Evolutionary conservation across 1,140 invertebrate genomes (phyloP).

Genomic region (Coenobita brevimanus): DNA sequence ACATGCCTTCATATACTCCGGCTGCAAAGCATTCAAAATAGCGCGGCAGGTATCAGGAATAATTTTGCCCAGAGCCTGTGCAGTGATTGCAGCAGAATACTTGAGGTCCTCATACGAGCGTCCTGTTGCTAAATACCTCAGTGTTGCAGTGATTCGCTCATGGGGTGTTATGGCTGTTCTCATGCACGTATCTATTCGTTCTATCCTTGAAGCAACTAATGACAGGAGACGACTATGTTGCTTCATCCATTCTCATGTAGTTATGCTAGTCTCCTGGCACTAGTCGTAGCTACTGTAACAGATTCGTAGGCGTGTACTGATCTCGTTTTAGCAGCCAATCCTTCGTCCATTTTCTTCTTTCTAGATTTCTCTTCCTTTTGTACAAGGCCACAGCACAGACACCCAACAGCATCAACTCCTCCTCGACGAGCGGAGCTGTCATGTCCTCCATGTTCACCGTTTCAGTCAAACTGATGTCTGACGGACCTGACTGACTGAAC

Average conservation of each 20-base stretch:
- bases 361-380: background rate
- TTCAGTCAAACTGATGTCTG: too few relatives aligned
- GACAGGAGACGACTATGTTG: background rate
- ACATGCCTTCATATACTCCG: conserved; percentile 1
- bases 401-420: too few relatives aligned
- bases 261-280: background rate
- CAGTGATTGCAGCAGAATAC: background rate
- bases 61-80: conserved; percentile 1
- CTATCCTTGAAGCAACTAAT: background rate
- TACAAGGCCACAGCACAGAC: too few relatives aligned
- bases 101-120: conserved; percentile 22
- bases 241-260: background rate
- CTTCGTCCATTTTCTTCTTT: conserved; percentile 15
- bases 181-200: background rate
- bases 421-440: too few relatives aligned
- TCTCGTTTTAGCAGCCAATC: conserved; percentile 19
- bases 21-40: background rate
- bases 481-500: too few relatives aligned
- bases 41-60: conserved; percentile 18
- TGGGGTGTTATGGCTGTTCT: conserved; percentile 20
- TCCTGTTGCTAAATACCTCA: conserved; percentile 24
- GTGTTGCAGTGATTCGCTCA: conserved; percentile 10
- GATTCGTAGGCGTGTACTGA: background rate
- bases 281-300: conserved; percentile 8
- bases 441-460: too few relatives aligned